Percentiles rank a stretch among this genome's conserved stretches.
These are phyloP conservation scores for Chymomyza fuscimana DNA, from an alignment of 2,888 invertebrate species.

Conservation along the genomic window DNA sequence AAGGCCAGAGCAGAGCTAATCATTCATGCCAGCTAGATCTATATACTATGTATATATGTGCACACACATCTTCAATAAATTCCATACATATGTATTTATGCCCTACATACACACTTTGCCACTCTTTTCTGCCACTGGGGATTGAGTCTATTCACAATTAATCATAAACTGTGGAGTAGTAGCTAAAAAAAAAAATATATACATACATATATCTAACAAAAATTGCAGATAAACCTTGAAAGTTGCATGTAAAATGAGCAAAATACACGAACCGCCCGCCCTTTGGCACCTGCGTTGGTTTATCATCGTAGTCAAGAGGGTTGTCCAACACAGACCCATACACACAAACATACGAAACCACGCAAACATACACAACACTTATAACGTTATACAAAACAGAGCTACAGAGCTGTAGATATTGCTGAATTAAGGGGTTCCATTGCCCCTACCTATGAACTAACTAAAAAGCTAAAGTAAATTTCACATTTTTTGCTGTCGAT, in stretches of 20 bases:
- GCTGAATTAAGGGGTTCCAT: no score
- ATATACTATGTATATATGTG: not conserved
- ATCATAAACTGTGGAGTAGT: conserved; percentile 41
- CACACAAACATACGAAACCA: not conserved
- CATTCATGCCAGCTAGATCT: not conserved
- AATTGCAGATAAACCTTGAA: conserved; percentile 44
- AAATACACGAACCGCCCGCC: conserved; percentile 34
- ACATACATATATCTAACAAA: no score
- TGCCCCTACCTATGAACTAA: no score
- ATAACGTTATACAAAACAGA: no score
- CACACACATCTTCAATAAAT: not conserved
- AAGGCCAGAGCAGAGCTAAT: not conserved
- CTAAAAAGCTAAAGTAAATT: no score
- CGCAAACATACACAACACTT: not conserved
- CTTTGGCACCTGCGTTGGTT: conserved; percentile 31
- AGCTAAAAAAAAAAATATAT: not conserved
- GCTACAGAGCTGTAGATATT: no score
- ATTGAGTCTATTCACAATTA: conserved; percentile 37
- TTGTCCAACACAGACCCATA: not conserved
- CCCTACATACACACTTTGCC: not conserved
- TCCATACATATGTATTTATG: not conserved
- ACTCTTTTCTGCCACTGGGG: not conserved
- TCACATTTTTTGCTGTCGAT: no score
- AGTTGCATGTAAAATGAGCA: conserved; percentile 32
- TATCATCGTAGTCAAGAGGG: not conserved